phyloP scores from a whole-genome alignment of 2,888 invertebrate species.

The Ochropacha duplaris region DNA sequence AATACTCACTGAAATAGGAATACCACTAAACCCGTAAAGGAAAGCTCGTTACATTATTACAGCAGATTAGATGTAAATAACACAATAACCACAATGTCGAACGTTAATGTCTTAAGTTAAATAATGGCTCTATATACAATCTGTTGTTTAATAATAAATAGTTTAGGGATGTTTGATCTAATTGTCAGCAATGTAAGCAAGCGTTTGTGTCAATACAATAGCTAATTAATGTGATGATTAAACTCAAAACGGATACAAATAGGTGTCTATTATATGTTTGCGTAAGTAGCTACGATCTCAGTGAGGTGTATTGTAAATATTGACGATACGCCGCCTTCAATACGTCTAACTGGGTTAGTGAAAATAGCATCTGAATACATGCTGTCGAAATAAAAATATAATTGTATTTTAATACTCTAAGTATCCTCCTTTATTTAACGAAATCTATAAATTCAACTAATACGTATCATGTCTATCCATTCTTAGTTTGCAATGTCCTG shows the following conservation, averaged over 20 bases:
- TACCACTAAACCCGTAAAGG: background rate
- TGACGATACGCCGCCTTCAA: constrained; percentile 6
- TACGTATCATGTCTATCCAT: too few species aligned
- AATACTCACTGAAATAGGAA: background rate
- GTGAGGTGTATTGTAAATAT: constrained; percentile 36
- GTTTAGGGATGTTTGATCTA: constrained; percentile 68
- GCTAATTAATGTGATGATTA: constrained; percentile 78
- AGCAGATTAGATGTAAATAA: background rate
- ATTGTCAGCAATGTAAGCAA: constrained; percentile 71
- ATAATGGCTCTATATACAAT: constrained; percentile 13
- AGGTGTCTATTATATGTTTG: constrained; percentile 67
- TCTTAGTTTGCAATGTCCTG: background rate
- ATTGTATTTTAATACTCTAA: too few species aligned
- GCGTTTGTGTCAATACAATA: constrained; percentile 65
- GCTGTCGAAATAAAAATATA: too few species aligned
- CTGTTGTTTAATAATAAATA: constrained; percentile 58
- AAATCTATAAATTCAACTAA: too few species aligned
- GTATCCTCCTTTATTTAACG: too few species aligned
- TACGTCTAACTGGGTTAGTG: background rate
- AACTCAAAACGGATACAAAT: constrained; percentile 70
- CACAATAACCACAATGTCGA: background rate
- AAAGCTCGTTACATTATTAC: background rate
- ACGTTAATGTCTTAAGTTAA: background rate
- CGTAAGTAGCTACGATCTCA: constrained; percentile 36
- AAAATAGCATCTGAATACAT: background rate